A percentile compares a stretch with the other conserved stretches of the same genome.
Evolutionary conservation across 2,797 vertebrate species (phyloP).

Genomic region (Notoglanidium macrostoma): DNA sequence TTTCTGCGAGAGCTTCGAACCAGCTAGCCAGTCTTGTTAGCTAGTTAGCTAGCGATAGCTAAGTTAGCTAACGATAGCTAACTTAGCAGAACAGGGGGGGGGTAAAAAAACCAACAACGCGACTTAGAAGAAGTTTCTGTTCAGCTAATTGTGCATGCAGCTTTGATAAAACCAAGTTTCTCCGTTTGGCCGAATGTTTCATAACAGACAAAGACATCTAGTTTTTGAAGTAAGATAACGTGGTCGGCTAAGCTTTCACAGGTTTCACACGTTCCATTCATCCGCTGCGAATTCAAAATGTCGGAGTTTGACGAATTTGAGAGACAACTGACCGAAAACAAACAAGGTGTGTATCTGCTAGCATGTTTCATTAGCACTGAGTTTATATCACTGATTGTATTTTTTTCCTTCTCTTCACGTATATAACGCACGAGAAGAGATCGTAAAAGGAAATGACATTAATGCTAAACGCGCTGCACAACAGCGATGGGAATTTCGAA

Average conservation of each 20-base stretch:
- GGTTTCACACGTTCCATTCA: conserved; percentile 33
- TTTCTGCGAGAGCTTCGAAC: not conserved
- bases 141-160: not conserved
- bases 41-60: conserved; percentile 38
- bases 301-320: conserved; percentile 84
- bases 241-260: conserved; percentile 6
- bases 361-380: not conserved
- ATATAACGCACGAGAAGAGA: not conserved
- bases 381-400: not conserved
- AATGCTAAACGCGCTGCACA: not conserved
- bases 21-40: conserved; percentile 32
- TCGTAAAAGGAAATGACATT: not conserved
- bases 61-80: conserved; percentile 39
- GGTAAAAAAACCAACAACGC: not conserved
- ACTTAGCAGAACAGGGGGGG: not conserved
- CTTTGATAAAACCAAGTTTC: not conserved
- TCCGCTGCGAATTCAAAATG: conserved; percentile 65
- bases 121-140: conserved; percentile 3
- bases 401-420: not conserved
- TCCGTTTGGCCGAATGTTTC: conserved; percentile 22
- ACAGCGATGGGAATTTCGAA: not conserved
- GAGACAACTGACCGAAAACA: conserved; percentile 81
- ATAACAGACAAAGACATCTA: not conserved
- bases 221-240: conserved; percentile 38
- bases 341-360: conserved; percentile 68